Percentiles rank a stretch among this genome's conserved stretches.
These are phyloP conservation scores for Notolabrus celidotus DNA, from an alignment of 2,797 vertebrate genomes.

Conservation along the genomic window DNA sequence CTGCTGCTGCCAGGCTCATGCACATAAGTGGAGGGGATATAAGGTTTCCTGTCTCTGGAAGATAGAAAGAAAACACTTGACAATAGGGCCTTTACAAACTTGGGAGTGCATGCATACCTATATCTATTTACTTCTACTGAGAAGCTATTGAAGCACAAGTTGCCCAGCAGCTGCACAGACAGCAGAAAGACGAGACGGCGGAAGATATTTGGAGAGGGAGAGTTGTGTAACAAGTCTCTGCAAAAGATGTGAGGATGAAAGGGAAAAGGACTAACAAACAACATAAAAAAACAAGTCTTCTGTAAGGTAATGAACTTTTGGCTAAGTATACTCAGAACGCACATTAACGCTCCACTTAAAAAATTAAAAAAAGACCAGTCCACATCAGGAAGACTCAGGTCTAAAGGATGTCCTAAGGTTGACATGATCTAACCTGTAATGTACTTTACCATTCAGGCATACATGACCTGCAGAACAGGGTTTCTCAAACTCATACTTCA, in stretches of 20 bases:
- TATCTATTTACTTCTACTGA: not conserved
- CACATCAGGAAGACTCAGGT: too few relatives aligned
- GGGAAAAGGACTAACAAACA: too few relatives aligned
- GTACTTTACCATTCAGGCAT: too few relatives aligned
- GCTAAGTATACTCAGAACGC: too few relatives aligned
- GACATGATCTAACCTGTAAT: too few relatives aligned
- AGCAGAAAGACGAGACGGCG: not conserved
- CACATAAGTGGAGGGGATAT: conserved; percentile 21
- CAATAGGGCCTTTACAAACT: conserved; percentile 8
- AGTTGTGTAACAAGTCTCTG: not conserved
- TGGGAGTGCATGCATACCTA: not conserved
- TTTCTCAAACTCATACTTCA: too few relatives aligned
- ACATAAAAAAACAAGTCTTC: too few relatives aligned
- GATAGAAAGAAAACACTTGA: not conserved
- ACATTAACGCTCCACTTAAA: too few relatives aligned
- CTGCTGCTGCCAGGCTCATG: conserved; percentile 12
- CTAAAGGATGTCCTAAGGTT: too few relatives aligned
- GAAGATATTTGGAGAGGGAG: not conserved
- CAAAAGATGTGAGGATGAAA: not conserved
- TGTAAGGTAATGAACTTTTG: too few relatives aligned
- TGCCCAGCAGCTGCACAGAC: not conserved
- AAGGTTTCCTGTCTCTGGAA: conserved; percentile 13
- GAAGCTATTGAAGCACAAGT: not conserved
- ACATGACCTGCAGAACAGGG: too few relatives aligned
- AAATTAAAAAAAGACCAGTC: too few relatives aligned